These are phyloP conservation scores for Nephrotoma flavescens DNA, from an alignment of 2,888 invertebrate genomes.

Conservation along the genomic window DNA sequence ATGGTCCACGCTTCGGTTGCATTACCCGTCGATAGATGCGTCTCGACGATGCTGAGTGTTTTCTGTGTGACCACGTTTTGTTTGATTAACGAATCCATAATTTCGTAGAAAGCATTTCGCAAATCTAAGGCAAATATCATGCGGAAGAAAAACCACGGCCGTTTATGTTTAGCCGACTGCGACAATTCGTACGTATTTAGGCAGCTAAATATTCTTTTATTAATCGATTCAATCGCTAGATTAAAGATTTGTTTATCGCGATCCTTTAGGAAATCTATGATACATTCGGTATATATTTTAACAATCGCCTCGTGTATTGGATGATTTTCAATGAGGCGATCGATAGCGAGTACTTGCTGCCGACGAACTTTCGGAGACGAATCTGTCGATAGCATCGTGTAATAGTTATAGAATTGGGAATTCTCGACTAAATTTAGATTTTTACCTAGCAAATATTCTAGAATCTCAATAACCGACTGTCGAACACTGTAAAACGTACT, in stretches of 20 bases:
- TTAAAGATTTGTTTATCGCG: not conserved
- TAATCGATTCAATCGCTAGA: not conserved
- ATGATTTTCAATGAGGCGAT: not conserved
- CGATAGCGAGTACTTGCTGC: not conserved
- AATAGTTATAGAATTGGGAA: not conserved
- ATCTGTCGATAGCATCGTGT: not conserved
- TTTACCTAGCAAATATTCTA: not conserved
- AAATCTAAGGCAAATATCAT: not conserved
- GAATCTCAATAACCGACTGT: not conserved
- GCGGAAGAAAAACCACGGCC: not conserved
- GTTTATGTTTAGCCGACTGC: not conserved
- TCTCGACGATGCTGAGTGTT: slow-evolving; percentile 1
- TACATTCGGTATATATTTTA: not conserved
- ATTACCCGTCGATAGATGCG: not conserved
- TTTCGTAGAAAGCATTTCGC: not conserved
- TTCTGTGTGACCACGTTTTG: not conserved
- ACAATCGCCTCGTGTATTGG: not conserved
- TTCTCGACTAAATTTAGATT: not conserved
- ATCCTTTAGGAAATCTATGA: not conserved
- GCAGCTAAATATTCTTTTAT: not conserved
- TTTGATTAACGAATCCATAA: not conserved
- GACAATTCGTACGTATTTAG: not conserved
- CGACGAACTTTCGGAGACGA: not conserved
- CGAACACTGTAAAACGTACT: not conserved
- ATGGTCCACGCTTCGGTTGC: slow-evolving; percentile 1